Percentiles rank a stretch among this genome's conserved stretches.
phyloP scores from a whole-genome alignment of 2,888 invertebrate genomes.

The Drosophila ochracea region DNA sequence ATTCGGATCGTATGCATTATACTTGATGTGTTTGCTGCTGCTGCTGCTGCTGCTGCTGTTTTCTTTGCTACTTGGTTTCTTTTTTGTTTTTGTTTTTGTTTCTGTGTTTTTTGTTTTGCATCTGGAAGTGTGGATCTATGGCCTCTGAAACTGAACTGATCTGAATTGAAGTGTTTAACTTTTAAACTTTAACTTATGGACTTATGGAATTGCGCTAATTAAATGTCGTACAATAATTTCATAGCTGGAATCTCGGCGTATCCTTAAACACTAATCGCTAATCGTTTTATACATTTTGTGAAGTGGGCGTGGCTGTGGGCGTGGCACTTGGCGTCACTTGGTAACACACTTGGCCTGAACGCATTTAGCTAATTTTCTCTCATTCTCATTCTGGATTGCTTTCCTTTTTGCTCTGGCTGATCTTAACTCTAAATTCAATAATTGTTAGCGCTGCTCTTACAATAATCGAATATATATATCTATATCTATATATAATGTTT shows the following conservation, averaged over 20 bases:
- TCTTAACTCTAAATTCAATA: conserved; percentile 70
- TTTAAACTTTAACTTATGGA: conserved; percentile 67
- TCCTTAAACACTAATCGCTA: conserved; percentile 22
- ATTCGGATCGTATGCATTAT: conserved; percentile 29
- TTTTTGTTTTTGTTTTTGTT: background rate
- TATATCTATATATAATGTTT: conserved; percentile 32
- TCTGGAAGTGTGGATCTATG: conserved; percentile 62
- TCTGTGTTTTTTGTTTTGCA: background rate
- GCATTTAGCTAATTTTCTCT: conserved; percentile 51
- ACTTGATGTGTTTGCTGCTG: conserved; percentile 6
- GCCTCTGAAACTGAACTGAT: conserved; percentile 60
- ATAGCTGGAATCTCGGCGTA: conserved; percentile 75
- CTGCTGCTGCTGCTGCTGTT: background rate
- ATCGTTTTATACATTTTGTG: conserved; percentile 23
- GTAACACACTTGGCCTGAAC: conserved; percentile 51
- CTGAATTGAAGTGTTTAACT: conserved; percentile 37
- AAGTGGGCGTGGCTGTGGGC: conserved; percentile 53
- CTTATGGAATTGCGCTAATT: conserved; percentile 81
- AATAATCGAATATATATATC: conserved; percentile 51
- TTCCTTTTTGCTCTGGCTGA: conserved; percentile 33
- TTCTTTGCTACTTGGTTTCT: background rate
- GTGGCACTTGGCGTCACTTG: conserved; percentile 65
- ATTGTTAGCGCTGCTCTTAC: conserved; percentile 73
- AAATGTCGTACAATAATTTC: conserved; percentile 75
- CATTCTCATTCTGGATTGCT: background rate